Evolutionary conservation across 2,113 vertebrate genomes (phyloP), one percentile per base, ranked within the genome.

Genomic region (Todiramphus chloris): DNA sequence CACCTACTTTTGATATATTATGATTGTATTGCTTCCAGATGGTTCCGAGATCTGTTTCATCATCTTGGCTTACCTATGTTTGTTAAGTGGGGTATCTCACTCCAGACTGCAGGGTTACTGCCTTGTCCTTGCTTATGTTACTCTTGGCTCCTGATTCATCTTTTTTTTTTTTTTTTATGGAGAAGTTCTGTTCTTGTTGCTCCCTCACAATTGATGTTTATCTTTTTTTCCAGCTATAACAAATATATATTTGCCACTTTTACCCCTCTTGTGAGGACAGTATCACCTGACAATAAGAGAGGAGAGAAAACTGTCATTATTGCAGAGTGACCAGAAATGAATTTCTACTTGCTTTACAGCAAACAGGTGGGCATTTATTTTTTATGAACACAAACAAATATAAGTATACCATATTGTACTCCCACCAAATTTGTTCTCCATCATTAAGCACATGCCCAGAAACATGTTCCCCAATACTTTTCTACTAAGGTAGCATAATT

Each of bases 1-100:
- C 14, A 33, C 5, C 2, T 0, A 1, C 7, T 43, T 73, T 18
- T 56, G 23, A 9, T 69, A 8, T n/a, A 13, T 20, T 30, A 20
- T 16, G 21, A 10, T 1, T 90, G 31, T 50, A n/a, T 19, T 27
- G 53, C 5, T 56, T 6, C 33, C 48, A 31, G 16, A 9, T 43
- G 28, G 23, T 5, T 31, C 7, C 41, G 37, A 66, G 30, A 11
- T 10, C 28, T 66, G 35, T 48, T 87, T 43, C 9, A 60, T 35
- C 30, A 33, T 19, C 44, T 56, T 56, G 16, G 12, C 44, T 79
- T 51, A 15, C 6, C 1, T 1, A 37, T 73, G 37, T 24, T 72
- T 53, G 11, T 59, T 51, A 31, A 10, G 19, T 20, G 12, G 53
- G 18, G 46, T 48, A 41, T 31, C 13, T 41, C 25, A 62, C 46